Evolutionary conservation across 2,888 invertebrate genomes (phyloP), one percentile per base, ranked within the genome.

Genomic region (Nomada fabriciana): DNA sequence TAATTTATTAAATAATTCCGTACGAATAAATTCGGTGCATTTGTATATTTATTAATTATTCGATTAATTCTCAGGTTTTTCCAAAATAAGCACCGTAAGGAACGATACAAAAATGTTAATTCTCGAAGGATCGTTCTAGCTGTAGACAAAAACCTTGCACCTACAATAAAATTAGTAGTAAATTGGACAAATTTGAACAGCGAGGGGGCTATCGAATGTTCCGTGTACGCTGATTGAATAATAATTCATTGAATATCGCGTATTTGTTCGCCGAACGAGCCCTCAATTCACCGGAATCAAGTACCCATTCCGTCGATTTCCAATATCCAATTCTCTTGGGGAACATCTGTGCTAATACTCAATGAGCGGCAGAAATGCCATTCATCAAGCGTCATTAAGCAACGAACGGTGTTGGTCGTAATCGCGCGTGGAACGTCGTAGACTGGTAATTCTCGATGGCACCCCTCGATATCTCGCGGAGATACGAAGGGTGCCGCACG

Each of bases 341-440:
- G 61, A 76, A 73, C 73, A 70, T 81, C 76, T 57, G 65, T 65
- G 69, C 67, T 73, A 61, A 82, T 57, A 57, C 64, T 73, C 76
- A 69, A 82, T 55, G 71, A 76, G 64, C 52, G 80, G 55, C 64
- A 69, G 82, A 70, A 76, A 69, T 65, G 69, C 82, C 61, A 72
- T 84, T 84, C 82, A 82, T 77, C 79, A 57, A 74, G 68, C 55
- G 71, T 76, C 81, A 75, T 84, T 86, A 86, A 84, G 61, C 55
- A 78, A 59, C 50, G 76, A 68, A 71, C 67, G 59, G 61, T 76
- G 60, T 74, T 69, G 74, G 59, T 60, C 47, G 68, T 69, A 53
- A 78, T 63, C 61, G 65, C 36, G 57, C 53, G 47, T 55, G 25
- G 67, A 10, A 63, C 52, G 50, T 5, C 61, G 77, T 72, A 43